These are phyloP conservation scores for Tipula helvola DNA, from an alignment of 2,888 invertebrate species.

Conservation along the genomic window DNA sequence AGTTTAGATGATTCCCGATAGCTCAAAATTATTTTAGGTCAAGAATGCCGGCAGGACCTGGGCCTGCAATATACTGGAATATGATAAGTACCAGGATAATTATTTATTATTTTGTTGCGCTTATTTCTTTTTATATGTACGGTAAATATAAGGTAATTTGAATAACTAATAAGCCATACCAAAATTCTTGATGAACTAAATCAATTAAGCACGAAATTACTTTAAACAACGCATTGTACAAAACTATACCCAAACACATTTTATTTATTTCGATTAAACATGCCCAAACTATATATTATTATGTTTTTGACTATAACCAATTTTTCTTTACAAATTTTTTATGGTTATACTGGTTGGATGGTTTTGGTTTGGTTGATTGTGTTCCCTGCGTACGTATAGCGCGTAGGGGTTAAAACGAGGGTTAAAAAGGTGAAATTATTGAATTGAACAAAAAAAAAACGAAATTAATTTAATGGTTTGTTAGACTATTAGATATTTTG, in stretches of 20 bases:
- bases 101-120: too few species aligned
- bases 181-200: not conserved
- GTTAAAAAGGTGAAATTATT: not conserved
- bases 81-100: too few species aligned
- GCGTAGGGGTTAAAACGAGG: not conserved
- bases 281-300: not conserved
- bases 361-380: not conserved
- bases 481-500: not conserved
- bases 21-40: too few species aligned
- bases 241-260: not conserved
- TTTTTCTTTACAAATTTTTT: not conserved
- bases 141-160: not conserved
- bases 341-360: not conserved
- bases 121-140: not conserved
- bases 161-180: not conserved
- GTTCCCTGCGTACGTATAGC: not conserved
- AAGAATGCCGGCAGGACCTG: too few species aligned
- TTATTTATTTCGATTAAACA: not conserved
- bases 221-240: not conserved
- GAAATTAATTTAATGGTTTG: conserved; percentile 4
- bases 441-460: not conserved
- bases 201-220: not conserved
- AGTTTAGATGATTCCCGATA: too few species aligned
- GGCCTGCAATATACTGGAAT: too few species aligned
- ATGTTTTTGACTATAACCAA: not conserved